A percentile compares a stretch with the other conserved stretches of the same genome.
These are phyloP conservation scores for Hafferia zeledoni DNA, from an alignment of 2,797 vertebrate species.

Conservation along the genomic window DNA sequence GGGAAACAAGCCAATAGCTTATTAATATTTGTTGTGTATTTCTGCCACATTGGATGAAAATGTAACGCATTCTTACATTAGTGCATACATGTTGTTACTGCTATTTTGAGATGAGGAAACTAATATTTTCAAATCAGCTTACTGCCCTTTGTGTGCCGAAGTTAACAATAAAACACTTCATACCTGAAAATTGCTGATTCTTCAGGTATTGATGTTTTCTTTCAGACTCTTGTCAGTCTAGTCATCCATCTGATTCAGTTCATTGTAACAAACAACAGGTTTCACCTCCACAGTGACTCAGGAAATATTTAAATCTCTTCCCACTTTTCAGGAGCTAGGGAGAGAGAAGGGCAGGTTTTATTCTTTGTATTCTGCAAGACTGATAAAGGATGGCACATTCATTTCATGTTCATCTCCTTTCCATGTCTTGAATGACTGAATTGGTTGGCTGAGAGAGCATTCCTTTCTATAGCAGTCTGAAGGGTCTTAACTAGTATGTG, in stretches of 20 bases:
- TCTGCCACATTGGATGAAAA: neutral
- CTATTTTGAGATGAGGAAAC: neutral
- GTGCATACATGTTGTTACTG: neutral
- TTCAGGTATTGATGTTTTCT: constrained; percentile 17
- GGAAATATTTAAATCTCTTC: neutral
- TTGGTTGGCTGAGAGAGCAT: neutral
- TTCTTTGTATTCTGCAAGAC: neutral
- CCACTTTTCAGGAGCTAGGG: neutral
- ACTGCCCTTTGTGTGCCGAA: neutral
- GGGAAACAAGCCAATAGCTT: neutral
- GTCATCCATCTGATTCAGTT: neutral
- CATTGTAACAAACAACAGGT: neutral
- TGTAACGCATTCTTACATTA: neutral
- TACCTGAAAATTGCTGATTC: neutral
- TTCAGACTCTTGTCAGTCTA: neutral
- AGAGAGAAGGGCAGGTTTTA: neutral
- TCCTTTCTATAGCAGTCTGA: neutral
- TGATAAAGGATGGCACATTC: neutral
- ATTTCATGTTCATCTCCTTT: neutral
- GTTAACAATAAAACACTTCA: neutral
- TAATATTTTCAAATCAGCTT: neutral
- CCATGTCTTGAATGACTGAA: neutral
- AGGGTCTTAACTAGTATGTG: neutral
- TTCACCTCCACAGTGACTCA: neutral
- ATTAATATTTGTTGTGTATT: neutral